Conservation (phyloP, 2,888 invertebrate genomes). For the Margaritifera margaritifera region DNA sequence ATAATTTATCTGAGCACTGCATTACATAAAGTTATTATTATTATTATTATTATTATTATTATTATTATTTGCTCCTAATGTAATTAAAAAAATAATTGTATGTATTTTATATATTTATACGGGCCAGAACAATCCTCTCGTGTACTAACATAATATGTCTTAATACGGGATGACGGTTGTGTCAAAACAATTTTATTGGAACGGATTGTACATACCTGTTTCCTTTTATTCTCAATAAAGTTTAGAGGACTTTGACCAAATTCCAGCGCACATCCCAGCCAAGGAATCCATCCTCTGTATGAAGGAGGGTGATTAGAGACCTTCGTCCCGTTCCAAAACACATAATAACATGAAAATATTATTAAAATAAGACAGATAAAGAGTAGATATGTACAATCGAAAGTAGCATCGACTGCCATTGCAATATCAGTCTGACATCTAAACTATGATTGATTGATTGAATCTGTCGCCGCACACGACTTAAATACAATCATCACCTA, state of each 20-base stretch:
- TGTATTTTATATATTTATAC: no score
- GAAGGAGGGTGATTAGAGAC: constrained; percentile 41
- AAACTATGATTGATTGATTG: no score
- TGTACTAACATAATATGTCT: no score
- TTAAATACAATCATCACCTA: no score
- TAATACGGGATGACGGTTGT: no score
- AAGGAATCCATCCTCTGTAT: constrained; percentile 61
- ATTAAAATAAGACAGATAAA: constrained; percentile 9
- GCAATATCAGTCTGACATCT: constrained; percentile 19
- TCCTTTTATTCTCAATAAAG: constrained; percentile 56
- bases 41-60: no score
- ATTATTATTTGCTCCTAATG: no score
- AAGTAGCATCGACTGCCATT: constrained; percentile 27
- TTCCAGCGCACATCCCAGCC: constrained; percentile 66
- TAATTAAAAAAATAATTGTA: no score
- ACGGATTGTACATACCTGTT: constrained; percentile 42
- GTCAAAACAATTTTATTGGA: neutral
- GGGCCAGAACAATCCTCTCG: no score
- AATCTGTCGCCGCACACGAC: no score
- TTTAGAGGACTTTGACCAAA: constrained; percentile 63
- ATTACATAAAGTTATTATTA: no score
- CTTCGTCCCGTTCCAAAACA: constrained; percentile 13
- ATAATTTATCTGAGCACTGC: no score
- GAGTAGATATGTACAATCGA: constrained; percentile 18
- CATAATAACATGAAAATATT: constrained; percentile 3